Conservation (phyloP, 2,888 invertebrate species). For the Pseudococcus longispinus region DNA sequence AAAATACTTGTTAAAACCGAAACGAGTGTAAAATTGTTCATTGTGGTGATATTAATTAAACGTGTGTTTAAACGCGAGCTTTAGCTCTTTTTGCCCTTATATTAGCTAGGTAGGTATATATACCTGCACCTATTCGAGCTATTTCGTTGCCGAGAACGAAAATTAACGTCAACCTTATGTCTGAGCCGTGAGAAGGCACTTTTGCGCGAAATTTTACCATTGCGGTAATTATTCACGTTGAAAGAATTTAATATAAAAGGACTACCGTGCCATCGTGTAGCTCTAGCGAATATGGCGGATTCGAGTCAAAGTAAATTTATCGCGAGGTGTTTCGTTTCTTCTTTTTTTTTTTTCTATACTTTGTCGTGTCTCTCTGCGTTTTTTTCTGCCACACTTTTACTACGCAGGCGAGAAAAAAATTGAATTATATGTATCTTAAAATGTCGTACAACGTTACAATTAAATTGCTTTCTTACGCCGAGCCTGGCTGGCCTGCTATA, state of each 20-base stretch:
- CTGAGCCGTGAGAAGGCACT: neutral
- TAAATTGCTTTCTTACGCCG: neutral
- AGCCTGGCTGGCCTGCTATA: neutral
- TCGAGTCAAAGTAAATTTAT: neutral
- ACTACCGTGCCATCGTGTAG: neutral
- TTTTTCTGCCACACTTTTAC: neutral
- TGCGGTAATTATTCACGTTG: slow-evolving; percentile 9
- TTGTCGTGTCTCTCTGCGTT: neutral
- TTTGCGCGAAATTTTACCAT: neutral
- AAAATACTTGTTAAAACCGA: slow-evolving; percentile 11
- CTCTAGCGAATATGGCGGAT: neutral
- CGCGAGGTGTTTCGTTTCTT: neutral
- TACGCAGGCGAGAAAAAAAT: neutral
- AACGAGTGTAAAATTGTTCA: slow-evolving; percentile 16
- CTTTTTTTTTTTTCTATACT: neutral
- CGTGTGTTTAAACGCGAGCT: neutral
- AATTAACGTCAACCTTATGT: slow-evolving; percentile 1
- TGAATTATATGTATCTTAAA: slow-evolving; percentile 9
- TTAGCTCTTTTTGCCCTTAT: neutral
- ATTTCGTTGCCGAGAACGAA: neutral
- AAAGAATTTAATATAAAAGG: slow-evolving; percentile 11
- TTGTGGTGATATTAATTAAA: slow-evolving; percentile 11
- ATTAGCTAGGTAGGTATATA: neutral
- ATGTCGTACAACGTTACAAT: slow-evolving; percentile 1
- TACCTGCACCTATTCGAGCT: neutral